Evolutionary conservation across 2,797 vertebrate species (phyloP), one percentile per base, ranked within the genome.

Genomic region (Halcyon badia): DNA sequence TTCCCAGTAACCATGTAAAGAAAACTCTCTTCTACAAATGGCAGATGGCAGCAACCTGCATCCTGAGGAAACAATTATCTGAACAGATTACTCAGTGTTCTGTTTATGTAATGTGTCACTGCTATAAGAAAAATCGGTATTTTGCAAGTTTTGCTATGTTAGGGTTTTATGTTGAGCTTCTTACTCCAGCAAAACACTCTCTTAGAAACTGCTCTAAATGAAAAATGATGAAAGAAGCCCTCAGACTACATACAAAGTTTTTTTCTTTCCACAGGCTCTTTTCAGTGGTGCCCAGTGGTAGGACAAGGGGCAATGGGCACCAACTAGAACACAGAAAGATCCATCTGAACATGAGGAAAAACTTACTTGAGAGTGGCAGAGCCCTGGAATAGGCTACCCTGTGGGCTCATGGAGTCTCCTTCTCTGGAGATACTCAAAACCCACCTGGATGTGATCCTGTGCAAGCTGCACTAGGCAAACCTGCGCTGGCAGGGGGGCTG

Each of bases 41-140:
- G 58, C 52, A 87, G 76, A 86, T 66, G 86, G 83, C 76, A 94
- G 76, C 46, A 83, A 54, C 46, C 35, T 46, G 31, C 22, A 0
- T 58, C 90, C 83, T 83, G 58, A 83, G 83, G 80, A 93, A 90
- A 87, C 49, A 19, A 71, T 82, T 68, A 76, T 72, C 66, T 79
- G 79, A 82, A 46, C 0, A 0, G 54, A 93, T 91, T 72, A 82
- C 41, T 20, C 5, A 44, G 68, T 17, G 54, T 11, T 95, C 76
- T 82, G 65, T 82, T 95, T 91, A 48, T 44, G 41, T 64, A 69
- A 79, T 52, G 49, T 65, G 83, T 76, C 86, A 83, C 52, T 2
- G 2, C 57, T 81, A 52, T 62, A 64, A 77, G n/a, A 78, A 89
- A 86, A 93, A 68, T 5, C 3, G 12, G 25, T 58, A 26, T 79